These are phyloP conservation scores for Holothuria leucospilota DNA, from an alignment of 53 echinoderm and acorn worm genomes.

Conservation along the genomic window DNA sequence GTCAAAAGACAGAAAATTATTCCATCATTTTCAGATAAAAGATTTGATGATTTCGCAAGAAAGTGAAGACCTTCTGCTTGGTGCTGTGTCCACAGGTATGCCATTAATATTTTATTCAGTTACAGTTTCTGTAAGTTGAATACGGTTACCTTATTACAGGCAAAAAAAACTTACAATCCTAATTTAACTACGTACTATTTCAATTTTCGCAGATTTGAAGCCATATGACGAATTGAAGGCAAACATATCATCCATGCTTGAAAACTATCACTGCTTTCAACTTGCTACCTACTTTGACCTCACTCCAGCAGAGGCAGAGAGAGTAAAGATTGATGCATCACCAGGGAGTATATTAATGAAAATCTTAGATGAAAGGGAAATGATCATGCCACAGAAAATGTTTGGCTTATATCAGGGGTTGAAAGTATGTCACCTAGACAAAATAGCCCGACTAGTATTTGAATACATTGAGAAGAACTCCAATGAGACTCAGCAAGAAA, in stretches of 20 bases:
- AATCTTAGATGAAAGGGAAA: constrained; percentile 40
- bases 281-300: not conserved
- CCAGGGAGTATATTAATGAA: constrained; percentile 11
- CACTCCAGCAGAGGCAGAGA: not conserved
- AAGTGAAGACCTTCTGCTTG: too few species aligned
- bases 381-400: constrained; percentile 19
- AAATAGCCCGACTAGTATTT: constrained; percentile 6
- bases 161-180: too few species aligned
- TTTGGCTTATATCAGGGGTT: constrained; percentile 15
- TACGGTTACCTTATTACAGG: too few species aligned
- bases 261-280: not conserved
- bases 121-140: too few species aligned
- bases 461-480: not conserved
- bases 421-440: constrained; percentile 19
- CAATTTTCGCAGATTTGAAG: too few species aligned
- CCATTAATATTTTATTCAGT: too few species aligned
- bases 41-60: too few species aligned
- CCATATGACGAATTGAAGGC: not conserved
- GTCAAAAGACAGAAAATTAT: too few species aligned
- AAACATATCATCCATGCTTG: not conserved
- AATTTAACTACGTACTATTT: too few species aligned
- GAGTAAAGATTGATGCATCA: not conserved
- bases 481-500: too few species aligned
- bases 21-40: too few species aligned
- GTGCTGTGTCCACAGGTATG: too few species aligned